phyloP scores from a whole-genome alignment of 2,888 invertebrate species.

The Hoplodrina ambigua region DNA sequence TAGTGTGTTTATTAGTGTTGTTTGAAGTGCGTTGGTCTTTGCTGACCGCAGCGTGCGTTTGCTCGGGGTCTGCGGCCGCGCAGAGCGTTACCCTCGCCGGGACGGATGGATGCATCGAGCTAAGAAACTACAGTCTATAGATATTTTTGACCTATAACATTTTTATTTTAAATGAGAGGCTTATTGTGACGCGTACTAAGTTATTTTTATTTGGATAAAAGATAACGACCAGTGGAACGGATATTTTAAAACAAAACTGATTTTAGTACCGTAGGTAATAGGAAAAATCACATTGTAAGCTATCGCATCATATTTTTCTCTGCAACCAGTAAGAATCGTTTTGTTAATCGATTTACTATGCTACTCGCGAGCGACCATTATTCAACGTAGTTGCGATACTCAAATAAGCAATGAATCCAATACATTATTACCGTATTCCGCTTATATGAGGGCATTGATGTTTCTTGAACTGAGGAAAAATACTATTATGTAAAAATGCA shows the following conservation, averaged over 20 bases:
- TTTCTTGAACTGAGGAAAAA: conserved; percentile 6
- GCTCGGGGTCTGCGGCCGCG: conserved; percentile 62
- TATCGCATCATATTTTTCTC: conserved; percentile 28
- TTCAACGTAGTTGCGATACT: conserved; percentile 37
- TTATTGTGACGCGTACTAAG: neutral
- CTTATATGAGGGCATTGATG: conserved; percentile 34
- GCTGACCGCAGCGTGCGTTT: conserved; percentile 67
- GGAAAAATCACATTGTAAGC: conserved; percentile 7
- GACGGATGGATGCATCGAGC: conserved; percentile 57
- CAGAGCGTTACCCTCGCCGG: conserved; percentile 68
- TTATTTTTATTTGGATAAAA: neutral
- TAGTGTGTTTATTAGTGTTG: conserved; percentile 40
- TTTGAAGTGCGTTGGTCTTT: conserved; percentile 48
- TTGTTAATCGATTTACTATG: conserved; percentile 51
- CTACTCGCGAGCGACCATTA: conserved; percentile 44
- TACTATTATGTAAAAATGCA: neutral
- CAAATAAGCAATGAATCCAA: conserved; percentile 43
- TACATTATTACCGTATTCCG: conserved; percentile 25
- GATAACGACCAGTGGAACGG: neutral
- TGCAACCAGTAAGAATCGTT: conserved; percentile 42
- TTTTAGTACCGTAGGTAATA: conserved; percentile 4
- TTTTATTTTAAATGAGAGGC: neutral
- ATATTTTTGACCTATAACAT: conserved; percentile 1
- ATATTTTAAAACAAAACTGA: neutral
- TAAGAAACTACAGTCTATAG: conserved; percentile 34